Evolutionary conservation across 1,140 invertebrate genomes (phyloP).

Genomic region (Rhagoletis pomonella): DNA sequence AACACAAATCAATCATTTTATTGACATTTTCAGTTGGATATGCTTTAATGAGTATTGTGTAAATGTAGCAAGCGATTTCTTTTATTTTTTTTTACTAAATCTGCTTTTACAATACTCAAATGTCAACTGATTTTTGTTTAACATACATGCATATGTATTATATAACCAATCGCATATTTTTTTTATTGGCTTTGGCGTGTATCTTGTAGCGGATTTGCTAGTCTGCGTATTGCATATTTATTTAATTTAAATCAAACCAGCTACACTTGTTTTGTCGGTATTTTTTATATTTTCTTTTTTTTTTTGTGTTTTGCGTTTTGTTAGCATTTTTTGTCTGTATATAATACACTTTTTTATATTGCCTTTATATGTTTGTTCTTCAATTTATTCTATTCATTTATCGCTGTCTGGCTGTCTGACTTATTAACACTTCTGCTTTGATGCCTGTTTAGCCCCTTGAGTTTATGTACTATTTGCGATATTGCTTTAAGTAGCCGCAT

Average conservation of each 20-base stretch:
- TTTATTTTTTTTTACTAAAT: no score
- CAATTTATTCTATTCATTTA: slow-evolving; percentile 7
- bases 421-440: neutral
- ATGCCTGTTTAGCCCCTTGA: neutral
- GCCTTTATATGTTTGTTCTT: neutral
- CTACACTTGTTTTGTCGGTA: neutral
- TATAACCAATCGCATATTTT: no score
- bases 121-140: neutral
- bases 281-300: neutral
- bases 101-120: no score
- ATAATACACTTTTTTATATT: neutral
- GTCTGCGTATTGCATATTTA: neutral
- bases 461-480: no score
- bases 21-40: no score
- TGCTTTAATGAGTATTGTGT: no score
- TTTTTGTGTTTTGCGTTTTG: neutral
- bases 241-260: neutral
- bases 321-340: neutral
- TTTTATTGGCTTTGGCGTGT: neutral
- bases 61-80: no score
- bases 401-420: neutral
- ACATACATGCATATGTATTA: neutral
- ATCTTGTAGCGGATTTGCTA: no score
- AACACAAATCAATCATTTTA: no score
- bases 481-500: slow-evolving; percentile 5